Base-by-base conservation (phyloP, 2,888 invertebrate genomes). In the Imbricaverruca yamaguchii region DNA sequence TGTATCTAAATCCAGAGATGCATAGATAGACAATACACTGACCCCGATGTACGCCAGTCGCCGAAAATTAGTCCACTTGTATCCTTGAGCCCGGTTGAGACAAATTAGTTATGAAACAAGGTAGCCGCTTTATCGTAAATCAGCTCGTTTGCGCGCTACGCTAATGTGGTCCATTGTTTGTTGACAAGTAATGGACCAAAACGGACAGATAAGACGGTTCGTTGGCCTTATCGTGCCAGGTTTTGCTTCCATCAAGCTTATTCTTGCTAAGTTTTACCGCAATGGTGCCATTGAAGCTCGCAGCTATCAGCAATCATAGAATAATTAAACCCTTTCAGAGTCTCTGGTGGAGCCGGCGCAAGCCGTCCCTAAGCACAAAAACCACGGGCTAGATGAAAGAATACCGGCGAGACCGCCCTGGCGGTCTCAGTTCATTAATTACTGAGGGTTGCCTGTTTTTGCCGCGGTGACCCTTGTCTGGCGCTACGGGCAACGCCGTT, bases 391-490 rank as follows among this genome's bases (percentile, higher is more conserved):
- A 53, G 53, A 74, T 74, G 25, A 74, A 74, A 74, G 74, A 74
- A 53, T 53, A 53, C 74, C 74, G 74, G 15, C 74, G 8, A 8
- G 18, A 13, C 74, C 23, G 53, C 74, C 53, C 53, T 53, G 74
- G 74, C 74, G 74, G 53, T 74, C 53, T 53, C 10, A 13, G 74
- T 25, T 74, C 74, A 74, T 74, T 74, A 74, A 74, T 74, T 74
- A 74, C 74, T 9, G 74, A 10, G 53, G 74, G 53, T 53, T 7
- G 18, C 18, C 53, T 23, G 74, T 74, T 74, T 74, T 74, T 74
- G 39, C 18, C 53, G 53, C 1, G 74, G 53, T 13, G 74, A 74
- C 39, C 74, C 53, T 25, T 25, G 39, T 74, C 74, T 74, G 53
- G 53, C 74, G 23, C 74, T 18, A 18, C 13, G 74, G 74, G 69